Evolutionary conservation across 2,888 invertebrate genomes (phyloP).

Genomic region (Ceriagrion tenellum): DNA sequence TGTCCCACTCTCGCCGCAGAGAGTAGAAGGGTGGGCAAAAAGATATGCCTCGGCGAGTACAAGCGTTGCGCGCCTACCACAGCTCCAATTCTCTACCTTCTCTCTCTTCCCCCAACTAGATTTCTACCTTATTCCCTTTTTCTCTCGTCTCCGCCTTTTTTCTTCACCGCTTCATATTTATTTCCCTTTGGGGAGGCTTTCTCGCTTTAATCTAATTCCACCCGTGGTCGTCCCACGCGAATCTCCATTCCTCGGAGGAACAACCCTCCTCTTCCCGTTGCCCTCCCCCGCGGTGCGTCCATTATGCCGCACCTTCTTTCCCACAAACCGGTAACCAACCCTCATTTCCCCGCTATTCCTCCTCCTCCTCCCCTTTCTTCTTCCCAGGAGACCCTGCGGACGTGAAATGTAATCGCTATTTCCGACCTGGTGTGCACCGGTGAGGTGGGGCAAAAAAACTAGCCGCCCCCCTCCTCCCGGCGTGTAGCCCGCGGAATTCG

Average conservation of each 20-base stretch:
- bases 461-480: not conserved
- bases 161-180: not conserved
- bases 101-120: not conserved
- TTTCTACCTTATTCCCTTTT: not conserved
- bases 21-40: no score
- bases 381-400: not conserved
- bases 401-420: not conserved
- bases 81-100: not conserved
- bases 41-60: not conserved
- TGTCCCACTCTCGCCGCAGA: no score
- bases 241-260: not conserved
- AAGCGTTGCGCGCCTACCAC: not conserved
- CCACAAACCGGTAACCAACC: not conserved
- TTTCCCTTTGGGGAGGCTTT: constrained; percentile 24
- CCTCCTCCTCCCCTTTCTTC: not conserved
- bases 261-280: not conserved
- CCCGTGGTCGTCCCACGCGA: not conserved
- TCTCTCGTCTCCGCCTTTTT: not conserved
- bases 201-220: not conserved
- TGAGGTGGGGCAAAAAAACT: not conserved
- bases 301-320: not conserved
- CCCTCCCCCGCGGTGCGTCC: not conserved
- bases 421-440: not conserved
- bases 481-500: no score
- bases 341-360: not conserved